Conservation (phyloP, 2,888 invertebrate species). For the Shargacucullia verbasci region DNA sequence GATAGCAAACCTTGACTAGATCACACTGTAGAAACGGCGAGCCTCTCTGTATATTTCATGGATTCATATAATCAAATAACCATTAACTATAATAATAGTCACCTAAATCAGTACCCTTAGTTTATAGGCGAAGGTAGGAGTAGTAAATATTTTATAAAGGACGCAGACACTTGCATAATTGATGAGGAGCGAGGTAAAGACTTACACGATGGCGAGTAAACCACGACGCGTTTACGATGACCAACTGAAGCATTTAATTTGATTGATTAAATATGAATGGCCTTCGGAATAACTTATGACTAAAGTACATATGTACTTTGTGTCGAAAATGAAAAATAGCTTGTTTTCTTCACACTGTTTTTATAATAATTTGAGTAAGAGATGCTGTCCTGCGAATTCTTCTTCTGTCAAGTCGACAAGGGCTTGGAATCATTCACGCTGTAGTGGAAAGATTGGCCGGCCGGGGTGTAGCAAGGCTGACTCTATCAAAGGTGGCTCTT, state of each 20-base stretch:
- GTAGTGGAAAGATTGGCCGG: too few species aligned
- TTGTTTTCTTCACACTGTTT: too few species aligned
- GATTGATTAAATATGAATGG: slow-evolving; percentile 15
- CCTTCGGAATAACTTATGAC: too few species aligned
- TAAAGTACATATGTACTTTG: too few species aligned
- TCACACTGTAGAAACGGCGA: slow-evolving; percentile 36
- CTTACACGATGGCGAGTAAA: slow-evolving; percentile 49
- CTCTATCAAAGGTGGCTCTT: too few species aligned
- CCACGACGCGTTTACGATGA: slow-evolving; percentile 34
- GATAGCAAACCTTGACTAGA: slow-evolving; percentile 44
- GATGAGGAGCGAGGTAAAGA: slow-evolving; percentile 61
- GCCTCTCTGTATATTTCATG: slow-evolving; percentile 42
- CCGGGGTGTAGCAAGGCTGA: too few species aligned
- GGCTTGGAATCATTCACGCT: too few species aligned
- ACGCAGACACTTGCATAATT: slow-evolving; percentile 58
- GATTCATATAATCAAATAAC: slow-evolving; percentile 55
- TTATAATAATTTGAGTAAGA: too few species aligned
- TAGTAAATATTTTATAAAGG: slow-evolving; percentile 75
- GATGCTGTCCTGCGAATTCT: too few species aligned
- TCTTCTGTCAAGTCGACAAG: too few species aligned
- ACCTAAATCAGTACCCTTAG: slow-evolving; percentile 61
- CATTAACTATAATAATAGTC: slow-evolving; percentile 58
- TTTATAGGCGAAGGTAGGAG: slow-evolving; percentile 70
- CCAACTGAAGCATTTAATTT: slow-evolving; percentile 40
- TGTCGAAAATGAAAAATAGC: too few species aligned